Percentiles rank a stretch among this genome's conserved stretches.
phyloP scores from a whole-genome alignment of 2,888 invertebrate species.

The Caenorhabditis macrosperma region DNA sequence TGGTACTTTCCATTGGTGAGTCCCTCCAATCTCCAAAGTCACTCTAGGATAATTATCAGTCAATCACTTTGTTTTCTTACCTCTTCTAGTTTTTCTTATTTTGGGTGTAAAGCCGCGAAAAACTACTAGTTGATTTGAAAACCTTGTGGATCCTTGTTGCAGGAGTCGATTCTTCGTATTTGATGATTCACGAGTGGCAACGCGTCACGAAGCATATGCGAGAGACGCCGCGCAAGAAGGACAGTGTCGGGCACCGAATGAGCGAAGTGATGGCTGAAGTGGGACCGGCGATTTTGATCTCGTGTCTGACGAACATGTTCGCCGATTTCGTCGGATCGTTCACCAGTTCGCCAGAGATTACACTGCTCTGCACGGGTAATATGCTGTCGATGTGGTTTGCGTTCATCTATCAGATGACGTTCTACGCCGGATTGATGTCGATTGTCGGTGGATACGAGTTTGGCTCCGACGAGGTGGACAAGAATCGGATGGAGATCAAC shows the following conservation, averaged over 20 bases:
- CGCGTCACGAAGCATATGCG: constrained; percentile 77
- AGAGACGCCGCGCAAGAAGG: constrained; percentile 73
- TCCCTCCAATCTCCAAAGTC: constrained; percentile 1
- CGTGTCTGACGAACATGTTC: constrained; percentile 77
- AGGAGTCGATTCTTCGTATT: constrained; percentile 77
- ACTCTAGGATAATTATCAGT: no score
- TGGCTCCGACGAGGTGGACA: constrained; percentile 67
- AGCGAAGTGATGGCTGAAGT: constrained; percentile 77
- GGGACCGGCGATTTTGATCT: constrained; percentile 78
- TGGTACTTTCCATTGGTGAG: constrained; percentile 74
- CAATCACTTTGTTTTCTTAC: no score
- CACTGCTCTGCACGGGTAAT: constrained; percentile 76
- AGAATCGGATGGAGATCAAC: constrained; percentile 67
- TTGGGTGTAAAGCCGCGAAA: no score
- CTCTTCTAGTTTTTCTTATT: no score
- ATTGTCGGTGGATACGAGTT: constrained; percentile 75
- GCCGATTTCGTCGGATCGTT: constrained; percentile 74
- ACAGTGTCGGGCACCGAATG: constrained; percentile 75
- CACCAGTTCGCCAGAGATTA: constrained; percentile 78
- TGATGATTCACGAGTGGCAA: constrained; percentile 80
- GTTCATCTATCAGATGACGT: constrained; percentile 78
- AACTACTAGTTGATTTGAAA: no score
- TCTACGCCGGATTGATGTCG: constrained; percentile 75
- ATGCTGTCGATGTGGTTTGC: constrained; percentile 77
- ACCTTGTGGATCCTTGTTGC: no score